Conservation (phyloP, 2,888 invertebrate genomes). For the Neoascia interrupta region DNA sequence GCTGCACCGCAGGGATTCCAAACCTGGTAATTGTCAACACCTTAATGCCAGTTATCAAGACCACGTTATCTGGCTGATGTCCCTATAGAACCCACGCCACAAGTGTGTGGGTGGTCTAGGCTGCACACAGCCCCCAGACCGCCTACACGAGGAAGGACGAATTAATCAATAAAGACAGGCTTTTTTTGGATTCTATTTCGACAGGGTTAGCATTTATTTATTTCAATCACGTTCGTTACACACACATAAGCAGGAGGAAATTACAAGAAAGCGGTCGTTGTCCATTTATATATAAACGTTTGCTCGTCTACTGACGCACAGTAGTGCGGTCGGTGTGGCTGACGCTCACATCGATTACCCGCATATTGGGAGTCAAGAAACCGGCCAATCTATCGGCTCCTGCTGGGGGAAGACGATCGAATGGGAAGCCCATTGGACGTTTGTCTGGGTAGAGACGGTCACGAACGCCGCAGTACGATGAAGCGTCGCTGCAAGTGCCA, state of each 20-base stretch:
- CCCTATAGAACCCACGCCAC: slow-evolving; percentile 18
- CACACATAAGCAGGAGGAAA: slow-evolving; percentile 3
- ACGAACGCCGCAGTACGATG: slow-evolving; percentile 87
- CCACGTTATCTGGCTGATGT: slow-evolving; percentile 3
- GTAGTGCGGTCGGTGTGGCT: slow-evolving; percentile 81
- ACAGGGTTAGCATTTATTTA: slow-evolving; percentile 41
- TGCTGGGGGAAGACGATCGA: slow-evolving; percentile 84
- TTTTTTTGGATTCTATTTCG: slow-evolving; percentile 29
- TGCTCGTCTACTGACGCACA: slow-evolving; percentile 43
- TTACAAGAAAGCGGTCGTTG: background rate
- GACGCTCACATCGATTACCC: slow-evolving; percentile 81
- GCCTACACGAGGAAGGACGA: no score
- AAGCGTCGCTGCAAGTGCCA: slow-evolving; percentile 84
- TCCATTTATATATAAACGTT: no score
- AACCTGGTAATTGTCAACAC: slow-evolving; percentile 40
- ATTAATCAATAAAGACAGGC: slow-evolving; percentile 30
- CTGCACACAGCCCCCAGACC: no score
- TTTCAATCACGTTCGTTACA: slow-evolving; percentile 52
- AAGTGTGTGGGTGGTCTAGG: slow-evolving; percentile 4
- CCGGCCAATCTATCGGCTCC: slow-evolving; percentile 81
- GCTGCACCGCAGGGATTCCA: slow-evolving; percentile 5
- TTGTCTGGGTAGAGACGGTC: slow-evolving; percentile 88
- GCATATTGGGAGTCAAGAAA: slow-evolving; percentile 87
- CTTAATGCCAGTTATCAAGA: slow-evolving; percentile 18
- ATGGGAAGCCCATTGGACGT: slow-evolving; percentile 90